Base-by-base conservation (phyloP, 1,140 invertebrate species). In the Limonius californicus region DNA sequence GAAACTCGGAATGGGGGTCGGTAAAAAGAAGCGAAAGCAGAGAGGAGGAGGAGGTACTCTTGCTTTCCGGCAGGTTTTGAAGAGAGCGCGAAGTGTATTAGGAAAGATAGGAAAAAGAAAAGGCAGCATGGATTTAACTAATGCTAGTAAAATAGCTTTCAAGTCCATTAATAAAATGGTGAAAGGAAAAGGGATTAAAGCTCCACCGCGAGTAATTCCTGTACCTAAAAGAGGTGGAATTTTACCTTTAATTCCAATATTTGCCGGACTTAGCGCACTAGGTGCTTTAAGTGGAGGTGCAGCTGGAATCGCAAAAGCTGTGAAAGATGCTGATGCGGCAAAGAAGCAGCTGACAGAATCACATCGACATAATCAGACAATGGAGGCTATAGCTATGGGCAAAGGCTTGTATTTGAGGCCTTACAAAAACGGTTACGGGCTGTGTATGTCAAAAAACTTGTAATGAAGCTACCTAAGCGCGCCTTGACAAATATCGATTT, bases 351-450 rank as follows among this genome's bases (percentile, higher is more conserved):
- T 75, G 8, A 45, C 69, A 62, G 72, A 77, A 64, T 47, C 53
- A 14, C 30, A 68, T 66, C 35, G 74, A 32, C 72, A 74, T 67
- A 77, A 75, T 68, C 45, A 67, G 61, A 63, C 39, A 43, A 74
- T 77, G 68, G 72, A 74, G 68, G 50, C 61, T 1, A 70, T 71
- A 42, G 71, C 72, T 16, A 14, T 77, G 2, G 74, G 70, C 2
- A 74, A 73, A 65, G 75, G 73, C 21, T 27, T 76, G 39, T 72
- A 69, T 61, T 64, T 76, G 12, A 74, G 74, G 69, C 74, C 70
- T 19, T 71, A 75, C 57, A 73, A 70, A 67, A 74, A 27, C 9
- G 23, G 23, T 27, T 27, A 27, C 9, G 23, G 23, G 9, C 3
- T 27, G 3, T 3, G 3, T 27, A 9, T 27, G 9, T 27, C 23